Evolutionary conservation across 2,797 vertebrate species (phyloP).

Genomic region (Anguilla marmorata): DNA sequence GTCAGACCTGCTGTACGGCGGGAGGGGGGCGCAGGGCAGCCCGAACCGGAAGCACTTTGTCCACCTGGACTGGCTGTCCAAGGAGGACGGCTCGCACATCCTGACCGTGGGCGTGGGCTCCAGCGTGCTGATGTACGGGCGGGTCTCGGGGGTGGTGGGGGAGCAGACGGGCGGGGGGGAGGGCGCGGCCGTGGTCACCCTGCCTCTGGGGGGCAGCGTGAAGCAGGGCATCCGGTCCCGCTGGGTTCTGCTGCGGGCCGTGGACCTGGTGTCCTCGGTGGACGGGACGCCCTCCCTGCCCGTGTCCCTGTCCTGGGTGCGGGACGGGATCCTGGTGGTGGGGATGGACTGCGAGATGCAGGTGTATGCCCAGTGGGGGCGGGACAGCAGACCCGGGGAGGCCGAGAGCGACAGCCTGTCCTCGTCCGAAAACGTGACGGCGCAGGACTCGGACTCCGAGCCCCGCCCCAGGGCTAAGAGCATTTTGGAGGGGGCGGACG

Average conservation of each 20-base stretch:
- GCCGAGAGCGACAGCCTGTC: conserved; percentile 66
- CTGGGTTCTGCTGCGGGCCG: conserved; percentile 77
- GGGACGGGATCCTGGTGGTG: conserved; percentile 95
- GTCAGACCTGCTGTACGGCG: conserved; percentile 86
- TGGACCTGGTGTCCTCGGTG: conserved; percentile 76
- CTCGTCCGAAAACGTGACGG: conserved; percentile 67
- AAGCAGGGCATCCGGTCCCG: conserved; percentile 79
- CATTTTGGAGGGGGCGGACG: conserved; percentile 86
- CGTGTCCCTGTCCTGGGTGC: conserved; percentile 95
- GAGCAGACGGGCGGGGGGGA: conserved; percentile 88
- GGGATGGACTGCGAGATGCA: conserved; percentile 96
- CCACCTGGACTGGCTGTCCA: conserved; percentile 98
- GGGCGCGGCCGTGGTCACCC: conserved; percentile 79
- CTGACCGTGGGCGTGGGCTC: conserved; percentile 95
- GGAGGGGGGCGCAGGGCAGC: conserved; percentile 76
- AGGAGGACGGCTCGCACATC: conserved; percentile 98
- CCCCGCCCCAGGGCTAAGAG: conserved; percentile 79
- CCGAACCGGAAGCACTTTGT: conserved; percentile 97
- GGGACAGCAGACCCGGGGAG: conserved; percentile 72
- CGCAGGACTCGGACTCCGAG: conserved; percentile 49
- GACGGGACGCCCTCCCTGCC: conserved; percentile 80
- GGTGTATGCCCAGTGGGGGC: conserved; percentile 81
- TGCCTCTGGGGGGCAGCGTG: conserved; percentile 81
- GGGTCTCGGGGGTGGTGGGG: conserved; percentile 73
- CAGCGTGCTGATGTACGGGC: conserved; percentile 98